These are phyloP conservation scores for Formicarius rufipectus DNA, from an alignment of 2,113 vertebrate genomes.

Conservation along the genomic window DNA sequence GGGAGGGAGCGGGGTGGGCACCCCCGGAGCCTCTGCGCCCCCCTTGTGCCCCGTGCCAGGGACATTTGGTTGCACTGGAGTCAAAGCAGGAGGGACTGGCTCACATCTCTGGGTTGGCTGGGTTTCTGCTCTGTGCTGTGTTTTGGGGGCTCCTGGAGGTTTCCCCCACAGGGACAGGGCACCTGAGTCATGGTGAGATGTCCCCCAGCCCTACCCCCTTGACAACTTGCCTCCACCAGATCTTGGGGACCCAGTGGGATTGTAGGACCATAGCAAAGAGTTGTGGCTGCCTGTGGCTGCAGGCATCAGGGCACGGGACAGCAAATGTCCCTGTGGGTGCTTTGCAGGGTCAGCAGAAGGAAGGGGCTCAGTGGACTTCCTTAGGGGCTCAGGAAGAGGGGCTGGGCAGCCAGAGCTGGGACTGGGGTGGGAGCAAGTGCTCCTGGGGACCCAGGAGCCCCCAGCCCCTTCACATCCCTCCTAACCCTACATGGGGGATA, in stretches of 20 bases:
- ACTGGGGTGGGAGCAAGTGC: not conserved
- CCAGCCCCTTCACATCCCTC: not conserved
- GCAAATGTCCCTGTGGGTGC: not conserved
- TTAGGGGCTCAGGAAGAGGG: not conserved
- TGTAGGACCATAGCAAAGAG: not conserved
- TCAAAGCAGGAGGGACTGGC: fast-evolving
- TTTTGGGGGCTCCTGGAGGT: not conserved
- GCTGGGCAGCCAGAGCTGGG: not conserved
- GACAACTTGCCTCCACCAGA: fast-evolving
- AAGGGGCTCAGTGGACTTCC: not conserved
- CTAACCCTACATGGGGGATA: fast-evolving
- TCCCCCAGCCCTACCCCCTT: not conserved
- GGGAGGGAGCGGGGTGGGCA: not conserved
- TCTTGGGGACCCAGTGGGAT: not conserved
- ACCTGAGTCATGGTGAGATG: not conserved
- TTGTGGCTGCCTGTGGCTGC: not conserved
- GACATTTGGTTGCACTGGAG: fast-evolving
- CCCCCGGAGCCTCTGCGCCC: too few relatives aligned
- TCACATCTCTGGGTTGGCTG: fast-evolving
- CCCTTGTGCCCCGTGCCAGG: too few relatives aligned
- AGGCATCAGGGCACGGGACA: fast-evolving
- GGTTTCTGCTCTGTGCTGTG: not conserved
- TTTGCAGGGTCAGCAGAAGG: not conserved
- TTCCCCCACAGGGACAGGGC: fast-evolving
- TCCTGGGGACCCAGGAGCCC: not conserved